phyloP scores from a whole-genome alignment of 2,113 vertebrate species.

The Petromus typicus region DNA sequence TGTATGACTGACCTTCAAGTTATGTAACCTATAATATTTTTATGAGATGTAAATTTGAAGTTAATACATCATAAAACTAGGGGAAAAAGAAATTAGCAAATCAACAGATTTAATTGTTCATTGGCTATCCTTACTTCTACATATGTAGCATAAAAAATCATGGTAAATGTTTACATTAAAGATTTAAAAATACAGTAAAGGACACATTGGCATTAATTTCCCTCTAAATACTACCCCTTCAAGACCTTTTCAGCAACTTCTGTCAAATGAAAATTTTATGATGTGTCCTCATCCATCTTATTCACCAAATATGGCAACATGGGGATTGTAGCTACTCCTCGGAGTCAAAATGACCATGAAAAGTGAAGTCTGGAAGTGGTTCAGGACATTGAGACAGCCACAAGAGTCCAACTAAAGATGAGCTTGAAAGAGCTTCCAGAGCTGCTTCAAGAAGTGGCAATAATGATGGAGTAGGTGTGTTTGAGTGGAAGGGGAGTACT shows the following conservation, averaged over 20 bases:
- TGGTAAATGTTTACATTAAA: background rate
- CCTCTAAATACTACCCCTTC: background rate
- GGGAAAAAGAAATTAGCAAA: background rate
- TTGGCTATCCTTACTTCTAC: background rate
- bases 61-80: background rate
- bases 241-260: background rate
- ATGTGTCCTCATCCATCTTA: background rate
- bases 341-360: background rate
- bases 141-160: background rate
- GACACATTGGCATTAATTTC: background rate
- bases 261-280: background rate
- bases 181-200: background rate
- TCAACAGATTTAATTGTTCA: background rate
- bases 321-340: background rate
- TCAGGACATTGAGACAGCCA: background rate
- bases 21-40: background rate
- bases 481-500: background rate
- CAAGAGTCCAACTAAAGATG: background rate
- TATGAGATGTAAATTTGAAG: constrained; percentile 13
- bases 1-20: background rate
- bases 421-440: background rate
- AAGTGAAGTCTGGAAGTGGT: background rate
- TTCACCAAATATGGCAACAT: background rate
- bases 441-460: background rate
- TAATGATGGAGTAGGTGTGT: background rate